Base-by-base conservation (phyloP, 2,888 invertebrate species). In the Carpatolechia fugitivella region DNA sequence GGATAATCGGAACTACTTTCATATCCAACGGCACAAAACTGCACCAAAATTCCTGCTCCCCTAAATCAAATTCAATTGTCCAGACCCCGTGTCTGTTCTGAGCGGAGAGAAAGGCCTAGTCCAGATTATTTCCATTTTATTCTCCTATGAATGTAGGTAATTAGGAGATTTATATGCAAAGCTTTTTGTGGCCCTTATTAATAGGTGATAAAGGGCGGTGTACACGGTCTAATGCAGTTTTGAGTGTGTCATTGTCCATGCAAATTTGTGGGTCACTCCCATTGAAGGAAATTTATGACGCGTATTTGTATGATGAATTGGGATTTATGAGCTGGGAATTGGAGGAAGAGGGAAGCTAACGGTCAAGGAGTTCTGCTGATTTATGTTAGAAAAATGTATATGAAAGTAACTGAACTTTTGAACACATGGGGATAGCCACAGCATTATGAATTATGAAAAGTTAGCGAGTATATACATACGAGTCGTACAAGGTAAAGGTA, bases 131-230 rank as follows among this genome's bases (percentile, higher is more conserved):
- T 66, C 74, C 66, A 83, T 86, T 87, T 86, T 86, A 88, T 79
- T 76, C 67, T 74, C 66, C 70, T 67, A 67, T 87, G 83, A 89
- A 88, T 88, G 60, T 72, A 63, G 65, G 76, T 90, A 90, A 90
- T 90, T 85, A 90, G 88, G 82, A 84, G 87, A 90, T 90, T 89
- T 89, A 85, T 87, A 90, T 90, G 88, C 89, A 88, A 88, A 89
- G 83, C 80, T 76, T 80, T 85, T 77, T 89, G 88, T 79, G 86
- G 85, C 81, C 72, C 78, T 79, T 83, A 86, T 86, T 88, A 89
- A 89, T 87, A 88, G 82, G 67, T 76, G 70, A 79, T 85, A 85
- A 87, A 82, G 69, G 78, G 74, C 64, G 66, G 67, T 71, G 77
- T 76, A 78, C 82, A 79, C 74, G 76, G 74, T 68, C 77, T 82